Percentiles rank a stretch among this genome's conserved stretches.
These are phyloP conservation scores for Tiliacea citrago DNA, from an alignment of 2,888 invertebrate species.

Conservation along the genomic window DNA sequence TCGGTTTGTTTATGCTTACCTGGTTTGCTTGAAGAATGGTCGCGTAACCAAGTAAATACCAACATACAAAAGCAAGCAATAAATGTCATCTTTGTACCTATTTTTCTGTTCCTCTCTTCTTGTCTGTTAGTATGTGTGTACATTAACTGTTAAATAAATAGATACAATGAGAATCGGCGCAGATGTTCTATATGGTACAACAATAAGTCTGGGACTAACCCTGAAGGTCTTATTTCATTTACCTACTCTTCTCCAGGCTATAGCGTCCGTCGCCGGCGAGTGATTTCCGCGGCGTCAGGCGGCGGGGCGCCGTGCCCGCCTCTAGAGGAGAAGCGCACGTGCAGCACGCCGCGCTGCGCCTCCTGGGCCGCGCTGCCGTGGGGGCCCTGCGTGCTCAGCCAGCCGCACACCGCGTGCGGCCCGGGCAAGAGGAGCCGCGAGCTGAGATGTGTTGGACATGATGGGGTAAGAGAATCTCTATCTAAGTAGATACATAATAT, in stretches of 20 bases:
- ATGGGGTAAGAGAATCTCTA: conserved; percentile 79
- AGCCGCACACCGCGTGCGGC: conserved; percentile 89
- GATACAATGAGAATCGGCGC: too few relatives aligned
- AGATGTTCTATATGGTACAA: neutral
- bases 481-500: too few relatives aligned
- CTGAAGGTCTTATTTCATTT: neutral
- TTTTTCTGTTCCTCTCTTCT: too few relatives aligned
- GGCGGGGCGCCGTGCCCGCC: conserved; percentile 89
- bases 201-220: neutral
- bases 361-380: conserved; percentile 89
- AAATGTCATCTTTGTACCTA: too few relatives aligned
- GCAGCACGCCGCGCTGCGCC: conserved; percentile 89
- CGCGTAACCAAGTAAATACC: neutral
- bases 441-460: conserved; percentile 90
- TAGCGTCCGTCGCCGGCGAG: conserved; percentile 86
- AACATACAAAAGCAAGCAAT: too few relatives aligned
- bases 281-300: conserved; percentile 87
- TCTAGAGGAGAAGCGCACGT: conserved; percentile 89
- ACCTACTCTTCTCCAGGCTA: conserved; percentile 77
- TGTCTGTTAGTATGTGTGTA: too few relatives aligned
- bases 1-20: neutral
- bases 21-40: neutral
- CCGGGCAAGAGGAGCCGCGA: conserved; percentile 90
- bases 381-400: conserved; percentile 87
- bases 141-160: too few relatives aligned